Base-by-base conservation (phyloP, 2,113 vertebrate species). In the Triplophysa siluroides region DNA sequence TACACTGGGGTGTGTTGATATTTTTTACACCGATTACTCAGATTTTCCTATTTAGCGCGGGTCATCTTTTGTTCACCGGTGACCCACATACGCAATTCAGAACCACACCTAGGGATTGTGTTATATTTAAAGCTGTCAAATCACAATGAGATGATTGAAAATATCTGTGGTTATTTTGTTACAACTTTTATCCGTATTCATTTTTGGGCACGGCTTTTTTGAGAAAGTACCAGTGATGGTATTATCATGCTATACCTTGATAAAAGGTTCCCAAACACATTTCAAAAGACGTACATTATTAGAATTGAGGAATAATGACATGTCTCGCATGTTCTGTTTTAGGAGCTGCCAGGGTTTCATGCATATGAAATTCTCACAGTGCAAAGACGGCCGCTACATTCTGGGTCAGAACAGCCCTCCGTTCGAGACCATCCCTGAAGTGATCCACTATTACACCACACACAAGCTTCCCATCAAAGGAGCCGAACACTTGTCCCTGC, bases 311-410 rank as follows among this genome's bases (percentile, higher is more conserved):
- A 56, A 23, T 24, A 63, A 62, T 50, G 19, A 11, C n/a, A 14
- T 79, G 33, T 38, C 33, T 13, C 66, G 67, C 41, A 23, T 73
- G 3, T 24, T 74, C 14, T 60, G 60, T 47, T 83, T 62, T 92
- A 99, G 97, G 94, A 98, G 97, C 90, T 98, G 94, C 86, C 97
- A 98, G 89, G 97, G 97, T 84, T 99, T 99, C 89, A 98, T 98
- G 97, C 97, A 99, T 86, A 99, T 98, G 96, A 99, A 99, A 89
- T 94, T 98, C 91, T 92, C 91, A 54, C 94, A 92, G 90, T 94
- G 92, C 84, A 93, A 95, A 91, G 96, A 98, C 16, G 91, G 93
- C 9, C 94, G 95, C 68, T 99, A 96, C 58, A 88, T 99, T 83
- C 92, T 99, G 76, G 97, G 97, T 47, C 96, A 99, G 91, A 98